phyloP scores from a whole-genome alignment of 2,888 invertebrate genomes.

The Ectemnius lituratus region DNA sequence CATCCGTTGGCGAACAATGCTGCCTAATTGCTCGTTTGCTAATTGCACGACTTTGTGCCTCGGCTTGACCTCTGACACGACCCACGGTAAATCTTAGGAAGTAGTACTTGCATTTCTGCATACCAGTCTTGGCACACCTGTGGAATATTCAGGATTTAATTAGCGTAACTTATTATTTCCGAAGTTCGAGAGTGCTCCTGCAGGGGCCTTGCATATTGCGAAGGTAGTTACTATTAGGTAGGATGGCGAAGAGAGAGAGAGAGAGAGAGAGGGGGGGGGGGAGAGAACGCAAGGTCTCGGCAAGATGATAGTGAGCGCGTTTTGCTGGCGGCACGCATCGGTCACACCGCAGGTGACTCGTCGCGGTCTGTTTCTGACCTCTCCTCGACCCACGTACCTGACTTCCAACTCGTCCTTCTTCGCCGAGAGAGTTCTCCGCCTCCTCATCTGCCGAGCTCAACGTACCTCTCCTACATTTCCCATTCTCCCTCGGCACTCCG shows the following conservation, averaged over 20 bases:
- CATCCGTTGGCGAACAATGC: slow-evolving; percentile 29
- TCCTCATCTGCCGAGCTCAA: slow-evolving; percentile 15
- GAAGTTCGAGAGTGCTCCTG: too few species aligned
- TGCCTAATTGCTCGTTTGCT: slow-evolving; percentile 34
- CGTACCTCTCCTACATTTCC: slow-evolving; percentile 7
- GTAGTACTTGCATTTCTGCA: too few species aligned
- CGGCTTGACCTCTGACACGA: too few species aligned
- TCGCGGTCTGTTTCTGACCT: slow-evolving; percentile 66
- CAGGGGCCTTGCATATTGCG: slow-evolving; percentile 11
- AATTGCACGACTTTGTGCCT: slow-evolving; percentile 24
- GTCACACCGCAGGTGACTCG: slow-evolving; percentile 72
- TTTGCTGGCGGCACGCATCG: slow-evolving; percentile 63
- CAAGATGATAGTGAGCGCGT: slow-evolving; percentile 67
- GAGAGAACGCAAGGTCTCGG: slow-evolving; percentile 48
- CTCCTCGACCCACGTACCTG: slow-evolving; percentile 68
- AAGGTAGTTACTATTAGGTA: slow-evolving; percentile 63
- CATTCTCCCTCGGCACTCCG: slow-evolving; percentile 18
- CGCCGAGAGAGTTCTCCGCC: slow-evolving; percentile 23
- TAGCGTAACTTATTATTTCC: too few species aligned
- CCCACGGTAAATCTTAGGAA: too few species aligned
- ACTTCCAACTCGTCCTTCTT: slow-evolving; percentile 58
- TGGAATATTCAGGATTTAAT: too few species aligned
- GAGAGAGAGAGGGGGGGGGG: slow-evolving; percentile 62
- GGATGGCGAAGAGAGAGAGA: slow-evolving; percentile 67
- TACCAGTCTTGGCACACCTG: too few species aligned